Conservation (phyloP, 1,140 invertebrate genomes). For the Augochlora pura region DNA sequence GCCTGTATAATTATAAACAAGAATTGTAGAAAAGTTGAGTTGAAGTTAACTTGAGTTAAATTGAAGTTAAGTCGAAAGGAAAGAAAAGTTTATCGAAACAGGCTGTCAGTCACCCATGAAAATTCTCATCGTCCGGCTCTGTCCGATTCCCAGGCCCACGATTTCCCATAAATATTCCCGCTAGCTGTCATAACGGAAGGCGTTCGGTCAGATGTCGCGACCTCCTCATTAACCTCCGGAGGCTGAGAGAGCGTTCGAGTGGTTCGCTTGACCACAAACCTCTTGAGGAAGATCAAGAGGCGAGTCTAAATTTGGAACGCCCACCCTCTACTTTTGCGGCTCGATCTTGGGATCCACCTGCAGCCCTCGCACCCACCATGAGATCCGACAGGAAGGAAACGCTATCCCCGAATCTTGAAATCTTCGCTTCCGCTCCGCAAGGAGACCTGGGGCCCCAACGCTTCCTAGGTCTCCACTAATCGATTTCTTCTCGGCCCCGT, state of each 20-base stretch:
- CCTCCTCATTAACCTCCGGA: constrained; percentile 72
- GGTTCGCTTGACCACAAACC: constrained; percentile 71
- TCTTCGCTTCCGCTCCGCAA: constrained; percentile 64
- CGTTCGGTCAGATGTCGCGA: constrained; percentile 72
- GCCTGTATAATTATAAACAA: no score
- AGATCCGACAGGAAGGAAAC: constrained; percentile 64
- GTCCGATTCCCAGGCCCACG: constrained; percentile 67
- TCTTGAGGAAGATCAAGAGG: constrained; percentile 62
- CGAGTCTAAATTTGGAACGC: constrained; percentile 73
- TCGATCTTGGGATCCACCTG: constrained; percentile 70
- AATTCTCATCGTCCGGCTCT: constrained; percentile 28
- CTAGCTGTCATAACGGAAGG: constrained; percentile 73
- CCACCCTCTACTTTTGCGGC: constrained; percentile 60
- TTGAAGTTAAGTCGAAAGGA: no score
- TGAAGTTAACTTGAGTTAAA: no score
- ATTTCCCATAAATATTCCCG: constrained; percentile 72
- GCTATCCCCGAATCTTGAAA: constrained; percentile 60
- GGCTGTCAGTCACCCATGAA: background rate
- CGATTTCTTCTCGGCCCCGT: constrained; percentile 12
- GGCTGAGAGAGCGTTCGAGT: constrained; percentile 34
- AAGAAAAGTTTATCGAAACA: no score
- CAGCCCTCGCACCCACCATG: constrained; percentile 62
- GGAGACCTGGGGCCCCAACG: background rate
- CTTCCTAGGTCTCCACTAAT: constrained; percentile 26
- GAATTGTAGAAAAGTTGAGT: no score